A percentile compares a stretch with the other conserved stretches of the same genome.
phyloP scores from a whole-genome alignment of 2,888 invertebrate genomes.

The Pterostichus niger region DNA sequence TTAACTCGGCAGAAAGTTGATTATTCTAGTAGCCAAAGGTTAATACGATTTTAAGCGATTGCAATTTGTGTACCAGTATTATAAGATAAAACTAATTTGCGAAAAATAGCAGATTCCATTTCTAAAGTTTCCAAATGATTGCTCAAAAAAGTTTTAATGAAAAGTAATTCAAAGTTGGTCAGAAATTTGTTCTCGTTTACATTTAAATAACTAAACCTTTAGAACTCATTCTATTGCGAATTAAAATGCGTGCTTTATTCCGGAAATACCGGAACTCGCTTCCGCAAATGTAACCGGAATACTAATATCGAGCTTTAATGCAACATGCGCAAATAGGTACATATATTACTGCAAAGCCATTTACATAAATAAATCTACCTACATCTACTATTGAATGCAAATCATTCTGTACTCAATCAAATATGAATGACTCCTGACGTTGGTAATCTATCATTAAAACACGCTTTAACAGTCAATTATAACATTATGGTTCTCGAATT shows the following conservation, averaged over 20 bases:
- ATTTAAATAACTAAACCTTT: constrained; percentile 38
- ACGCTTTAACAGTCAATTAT: no score
- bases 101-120: constrained; percentile 41
- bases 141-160: constrained; percentile 43
- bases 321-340: background rate
- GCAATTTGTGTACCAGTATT: constrained; percentile 1
- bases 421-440: no score
- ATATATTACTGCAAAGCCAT: background rate
- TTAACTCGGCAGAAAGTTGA: background rate
- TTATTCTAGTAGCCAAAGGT: background rate
- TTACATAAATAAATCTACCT: background rate
- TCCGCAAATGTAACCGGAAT: background rate
- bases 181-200: constrained; percentile 30
- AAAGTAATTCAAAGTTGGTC: constrained; percentile 27
- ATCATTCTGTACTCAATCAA: no score
- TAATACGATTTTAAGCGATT: constrained; percentile 5
- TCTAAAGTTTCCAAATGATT: constrained; percentile 9
- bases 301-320: background rate
- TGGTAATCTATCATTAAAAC: no score
- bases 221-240: background rate
- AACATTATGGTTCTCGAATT: no score
- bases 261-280: background rate
- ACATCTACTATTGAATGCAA: no score
- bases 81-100: constrained; percentile 16
- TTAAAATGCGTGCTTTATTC: constrained; percentile 22